Evolutionary conservation across 1,140 invertebrate genomes (phyloP).

Genomic region (Camponotus pennsylvanicus): DNA sequence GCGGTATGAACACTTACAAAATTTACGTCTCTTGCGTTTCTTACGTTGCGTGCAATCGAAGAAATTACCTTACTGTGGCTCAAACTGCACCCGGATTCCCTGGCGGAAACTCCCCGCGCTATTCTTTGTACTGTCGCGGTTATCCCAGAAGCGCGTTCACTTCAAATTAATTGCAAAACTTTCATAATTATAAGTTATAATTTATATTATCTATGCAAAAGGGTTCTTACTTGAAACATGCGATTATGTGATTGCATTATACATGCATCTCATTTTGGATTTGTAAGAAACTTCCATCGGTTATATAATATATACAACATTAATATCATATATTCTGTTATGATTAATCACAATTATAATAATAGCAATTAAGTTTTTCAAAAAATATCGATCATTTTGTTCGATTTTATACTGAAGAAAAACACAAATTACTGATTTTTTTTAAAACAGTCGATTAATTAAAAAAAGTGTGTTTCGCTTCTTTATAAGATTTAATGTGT

Average conservation of each 20-base stretch:
- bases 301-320: background rate
- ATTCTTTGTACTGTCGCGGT: conserved; percentile 49
- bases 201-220: conserved; percentile 53
- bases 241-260: conserved; percentile 41
- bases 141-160: conserved; percentile 9
- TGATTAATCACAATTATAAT: background rate
- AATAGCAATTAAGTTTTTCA: background rate
- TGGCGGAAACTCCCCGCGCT: background rate
- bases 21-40: conserved; percentile 60
- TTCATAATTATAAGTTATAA: conserved; percentile 63
- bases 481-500: too few relatives aligned
- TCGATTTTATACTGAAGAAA: background rate
- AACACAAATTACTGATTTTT: background rate
- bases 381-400: background rate
- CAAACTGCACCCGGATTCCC: conserved; percentile 8
- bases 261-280: conserved; percentile 14
- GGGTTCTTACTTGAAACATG: conserved; percentile 1
- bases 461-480: too few relatives aligned
- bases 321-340: background rate
- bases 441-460: background rate
- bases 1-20: conserved; percentile 69
- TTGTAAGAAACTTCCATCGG: background rate
- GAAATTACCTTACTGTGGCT: conserved; percentile 58
- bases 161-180: conserved; percentile 61
- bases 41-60: conserved; percentile 61